A percentile compares a stretch with the other conserved stretches of the same genome.
These are phyloP conservation scores for Cossypha polioptera DNA, from an alignment of 2,797 vertebrate genomes.

Conservation along the genomic window DNA sequence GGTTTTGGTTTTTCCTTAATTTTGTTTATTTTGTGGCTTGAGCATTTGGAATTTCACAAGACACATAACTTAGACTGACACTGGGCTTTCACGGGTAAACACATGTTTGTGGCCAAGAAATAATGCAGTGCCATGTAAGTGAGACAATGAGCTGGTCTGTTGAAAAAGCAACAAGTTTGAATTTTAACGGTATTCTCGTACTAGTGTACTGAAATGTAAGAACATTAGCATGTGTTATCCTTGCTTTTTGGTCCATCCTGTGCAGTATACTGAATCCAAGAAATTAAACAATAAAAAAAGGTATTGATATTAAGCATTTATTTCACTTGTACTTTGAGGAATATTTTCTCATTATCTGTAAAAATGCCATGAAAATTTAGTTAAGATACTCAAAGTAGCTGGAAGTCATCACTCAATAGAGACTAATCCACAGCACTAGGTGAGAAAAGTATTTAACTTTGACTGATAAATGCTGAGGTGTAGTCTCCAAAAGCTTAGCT, in stretches of 20 bases:
- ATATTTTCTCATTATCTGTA: background rate
- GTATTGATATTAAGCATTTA: background rate
- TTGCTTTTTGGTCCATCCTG: background rate
- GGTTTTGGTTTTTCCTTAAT: slow-evolving; percentile 57
- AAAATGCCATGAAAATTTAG: background rate
- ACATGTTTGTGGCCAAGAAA: slow-evolving; percentile 42
- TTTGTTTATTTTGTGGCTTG: slow-evolving; percentile 59
- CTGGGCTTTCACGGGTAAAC: slow-evolving; percentile 45
- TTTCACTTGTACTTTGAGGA: background rate
- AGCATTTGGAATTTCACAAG: slow-evolving; percentile 61
- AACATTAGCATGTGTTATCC: background rate
- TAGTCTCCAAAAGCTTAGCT: background rate
- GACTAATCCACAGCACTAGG: background rate
- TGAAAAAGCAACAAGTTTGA: background rate
- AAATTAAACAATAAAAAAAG: background rate
- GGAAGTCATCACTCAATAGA: background rate
- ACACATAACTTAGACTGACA: slow-evolving; percentile 45
- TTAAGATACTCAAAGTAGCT: background rate
- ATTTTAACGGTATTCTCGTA: background rate
- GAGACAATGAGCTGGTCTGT: background rate
- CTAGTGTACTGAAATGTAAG: background rate
- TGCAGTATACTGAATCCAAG: background rate
- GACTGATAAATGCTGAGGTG: background rate
- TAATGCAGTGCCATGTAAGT: slow-evolving; percentile 3
- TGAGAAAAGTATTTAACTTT: background rate